Evolutionary conservation across 2,888 invertebrate species (phyloP).

Genomic region (Sipha maydis): DNA sequence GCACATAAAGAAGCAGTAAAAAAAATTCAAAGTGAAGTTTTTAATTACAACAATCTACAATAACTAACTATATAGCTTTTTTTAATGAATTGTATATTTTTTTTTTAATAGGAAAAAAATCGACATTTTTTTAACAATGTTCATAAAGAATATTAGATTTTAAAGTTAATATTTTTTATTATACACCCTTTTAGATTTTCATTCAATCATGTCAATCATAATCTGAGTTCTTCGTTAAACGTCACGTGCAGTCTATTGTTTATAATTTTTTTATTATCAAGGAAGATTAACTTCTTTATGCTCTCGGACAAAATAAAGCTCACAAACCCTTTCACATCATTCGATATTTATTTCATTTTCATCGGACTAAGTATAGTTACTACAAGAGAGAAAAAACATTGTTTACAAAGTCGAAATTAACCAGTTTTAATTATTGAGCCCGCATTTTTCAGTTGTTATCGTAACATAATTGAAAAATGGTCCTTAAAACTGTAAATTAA

Average conservation of each 20-base stretch:
- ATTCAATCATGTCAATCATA: conserved; percentile 40
- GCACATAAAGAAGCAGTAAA: no score
- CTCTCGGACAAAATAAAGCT: conserved; percentile 2
- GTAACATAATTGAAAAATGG: conserved; percentile 33
- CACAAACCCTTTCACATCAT: conserved; percentile 17
- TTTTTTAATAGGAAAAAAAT: not conserved
- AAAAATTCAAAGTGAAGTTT: not conserved
- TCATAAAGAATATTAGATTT: not conserved
- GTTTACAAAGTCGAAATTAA: conserved; percentile 21
- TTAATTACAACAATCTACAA: not conserved
- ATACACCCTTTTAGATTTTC: not conserved
- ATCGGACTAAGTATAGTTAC: conserved; percentile 2
- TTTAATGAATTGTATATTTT: not conserved
- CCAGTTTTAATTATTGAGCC: conserved; percentile 26
- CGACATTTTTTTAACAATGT: not conserved
- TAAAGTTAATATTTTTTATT: not conserved
- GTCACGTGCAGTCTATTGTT: conserved; percentile 50
- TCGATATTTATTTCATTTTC: conserved; percentile 18
- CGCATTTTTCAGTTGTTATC: conserved; percentile 20
- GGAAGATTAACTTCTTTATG: not conserved
- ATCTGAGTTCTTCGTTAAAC: conserved; percentile 12
- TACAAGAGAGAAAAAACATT: conserved; percentile 3
- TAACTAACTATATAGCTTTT: not conserved
- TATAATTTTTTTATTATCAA: not conserved
- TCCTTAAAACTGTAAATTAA: conserved; percentile 51